Base-by-base conservation (phyloP, 2,888 invertebrate genomes). In the Sturmia bella region DNA sequence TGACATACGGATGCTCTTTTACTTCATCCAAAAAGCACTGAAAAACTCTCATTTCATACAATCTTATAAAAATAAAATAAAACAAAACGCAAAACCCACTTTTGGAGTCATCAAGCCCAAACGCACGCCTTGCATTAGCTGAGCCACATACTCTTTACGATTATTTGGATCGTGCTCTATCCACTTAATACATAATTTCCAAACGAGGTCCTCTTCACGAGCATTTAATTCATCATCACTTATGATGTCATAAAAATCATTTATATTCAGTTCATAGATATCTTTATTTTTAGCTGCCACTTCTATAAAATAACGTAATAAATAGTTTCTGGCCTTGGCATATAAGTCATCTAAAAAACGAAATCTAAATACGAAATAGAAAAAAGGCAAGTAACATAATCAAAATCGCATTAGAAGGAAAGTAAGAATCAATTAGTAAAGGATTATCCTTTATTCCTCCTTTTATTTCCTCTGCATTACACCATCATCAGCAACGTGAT, bases 21-120 rank as follows among this genome's bases (percentile, higher is more conserved):
- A 97, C 96, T 88, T 95, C 95, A 89, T 98, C 97, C 89, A 97
- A 93, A 90, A 98, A 98, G 90, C 95, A 98, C 92, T 97, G 32
- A 1, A 32, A 32, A 27, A 27, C 27, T 27, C 27, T 4, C 27
- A 27, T n/a, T n/a, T n/a, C n/a, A n/a, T n/a, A n/a, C n/a, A n/a
- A n/a, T n/a, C n/a, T n/a, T 93, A 85, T 68, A 64, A 15, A 2
- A 45, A 52, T 37, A 24, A 61, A 19, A 37, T 68, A 1, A 19
- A 11, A 48, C 64, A 45, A 21, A 52, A 21, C 15, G 12, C 17
- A 39, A 19, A 57, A 79, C 88, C 84, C 87, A 93, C 93, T 91
- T 93, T 93, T 1, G 97, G 97, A 85, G 97, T 96, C 87, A 98
- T 92, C 37, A 98, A 92, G 83, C 97, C 95, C 9, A 97, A 92